phyloP scores from a whole-genome alignment of 2,113 vertebrate genomes.

The Zootoca vivipara region DNA sequence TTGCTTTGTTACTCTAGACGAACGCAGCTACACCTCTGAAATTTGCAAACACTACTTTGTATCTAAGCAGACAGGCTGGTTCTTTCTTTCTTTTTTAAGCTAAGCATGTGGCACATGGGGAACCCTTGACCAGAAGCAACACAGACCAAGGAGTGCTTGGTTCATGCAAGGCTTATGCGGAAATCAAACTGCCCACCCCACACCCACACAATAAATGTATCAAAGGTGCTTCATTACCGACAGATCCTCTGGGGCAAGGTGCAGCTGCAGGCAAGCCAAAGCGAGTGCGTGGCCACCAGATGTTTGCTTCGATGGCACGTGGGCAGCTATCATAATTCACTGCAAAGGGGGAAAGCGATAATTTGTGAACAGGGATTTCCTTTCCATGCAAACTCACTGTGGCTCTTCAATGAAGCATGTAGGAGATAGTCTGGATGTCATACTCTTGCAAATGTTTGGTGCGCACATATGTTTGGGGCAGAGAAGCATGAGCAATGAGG shows the following conservation, averaged over 20 bases:
- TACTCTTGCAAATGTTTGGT: background rate
- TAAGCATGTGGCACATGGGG: background rate
- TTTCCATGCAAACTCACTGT: too few species aligned
- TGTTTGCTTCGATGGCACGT: constrained; percentile 87
- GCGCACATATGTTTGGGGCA: background rate
- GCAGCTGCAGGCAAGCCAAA: constrained; percentile 92
- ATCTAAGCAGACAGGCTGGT: background rate
- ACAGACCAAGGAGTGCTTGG: background rate
- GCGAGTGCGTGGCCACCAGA: constrained; percentile 97
- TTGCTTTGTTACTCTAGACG: background rate
- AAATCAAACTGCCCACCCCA: background rate
- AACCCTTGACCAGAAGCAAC: background rate
- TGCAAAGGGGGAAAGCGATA: constrained; percentile 55
- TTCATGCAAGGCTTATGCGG: background rate
- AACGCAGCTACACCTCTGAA: background rate
- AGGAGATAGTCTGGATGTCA: background rate
- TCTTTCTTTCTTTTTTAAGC: background rate
- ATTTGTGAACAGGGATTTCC: background rate
- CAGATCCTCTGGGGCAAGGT: constrained; percentile 89
- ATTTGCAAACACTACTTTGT: background rate
- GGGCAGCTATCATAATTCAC: constrained; percentile 98
- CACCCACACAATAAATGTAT: background rate
- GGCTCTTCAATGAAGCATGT: background rate
- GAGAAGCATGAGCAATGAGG: background rate
- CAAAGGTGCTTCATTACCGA: constrained; percentile 74